Evolutionary conservation across 2,888 invertebrate species (phyloP), one percentile per base, ranked within the genome.

Genomic region (Julus scanicus): DNA sequence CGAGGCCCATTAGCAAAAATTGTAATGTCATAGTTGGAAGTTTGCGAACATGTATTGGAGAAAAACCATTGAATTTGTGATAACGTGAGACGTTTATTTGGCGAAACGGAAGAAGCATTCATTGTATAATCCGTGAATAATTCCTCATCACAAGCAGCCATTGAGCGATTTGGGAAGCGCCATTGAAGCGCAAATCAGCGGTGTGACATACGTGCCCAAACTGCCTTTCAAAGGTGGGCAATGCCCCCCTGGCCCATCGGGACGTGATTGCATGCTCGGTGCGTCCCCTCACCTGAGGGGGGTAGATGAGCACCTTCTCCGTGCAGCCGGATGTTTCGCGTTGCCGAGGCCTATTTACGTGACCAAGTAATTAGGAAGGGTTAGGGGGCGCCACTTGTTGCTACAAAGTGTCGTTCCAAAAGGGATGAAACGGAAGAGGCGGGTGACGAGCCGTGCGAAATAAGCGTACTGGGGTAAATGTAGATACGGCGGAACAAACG

Each of bases 211-310:
- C 80, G 80, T 80, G 37, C 29, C 37, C 80, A 80, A 80, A 80
- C 80, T 80, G 80, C 80, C 80, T 80, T 80, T 80, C 71, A 71
- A 37, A 39, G 37, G 80, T 80, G 80, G 80, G 80, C 80, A 80
- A 37, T 80, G 80, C 80, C 80, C 80, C 80, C 80, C 80, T 80
- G 80, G 80, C 80, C 37, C 80, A 15, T 80, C 37, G 80, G 37
- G 80, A 71, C 71, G 71, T 71, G 71, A 29, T 71, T 71, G 11
- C 29, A 71, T 9, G 71, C 71, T 71, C 9, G 13, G 80, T 80
- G 37, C 63, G 15, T 80, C 37, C 29, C 37, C 80, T 37, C 29
- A 11, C 80, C 37, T 37, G 20, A 20, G 63, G 44, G 44, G 44
- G 44, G 1, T 44, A 8, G 44, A 8, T 20, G 63, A 20, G n/a